These are phyloP conservation scores for Oceanites oceanicus DNA, from an alignment of 2,113 vertebrate genomes.

Conservation along the genomic window DNA sequence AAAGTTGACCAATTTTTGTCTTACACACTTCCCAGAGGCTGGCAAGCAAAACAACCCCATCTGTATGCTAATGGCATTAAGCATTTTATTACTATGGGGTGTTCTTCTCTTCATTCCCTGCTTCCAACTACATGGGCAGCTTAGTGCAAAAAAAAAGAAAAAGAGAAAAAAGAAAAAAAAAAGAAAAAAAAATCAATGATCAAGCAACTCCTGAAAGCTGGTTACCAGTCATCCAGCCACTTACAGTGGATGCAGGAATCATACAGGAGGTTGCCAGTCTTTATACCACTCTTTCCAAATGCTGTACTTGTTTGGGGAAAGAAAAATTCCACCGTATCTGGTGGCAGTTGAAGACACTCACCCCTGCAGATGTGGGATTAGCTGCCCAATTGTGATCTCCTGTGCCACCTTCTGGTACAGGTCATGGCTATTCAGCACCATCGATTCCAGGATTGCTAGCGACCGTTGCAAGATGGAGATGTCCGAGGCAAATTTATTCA, in stretches of 20 bases:
- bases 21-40: background rate
- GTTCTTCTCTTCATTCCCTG: background rate
- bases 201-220: background rate
- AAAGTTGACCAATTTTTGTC: background rate
- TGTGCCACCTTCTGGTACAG: conserved; percentile 99
- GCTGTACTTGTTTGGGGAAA: background rate
- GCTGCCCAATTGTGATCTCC: conserved; percentile 98
- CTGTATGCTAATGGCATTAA: background rate
- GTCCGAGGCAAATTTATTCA: conserved; percentile 94
- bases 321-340: too few species aligned
- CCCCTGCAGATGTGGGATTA: conserved; percentile 97
- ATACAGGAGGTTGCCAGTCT: background rate
- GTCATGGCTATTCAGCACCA: conserved; percentile 98
- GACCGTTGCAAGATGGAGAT: conserved; percentile 93
- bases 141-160: background rate
- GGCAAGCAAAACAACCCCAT: background rate
- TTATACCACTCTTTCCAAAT: background rate
- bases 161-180: too few species aligned
- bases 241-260: background rate
- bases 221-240: background rate
- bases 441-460: conserved; percentile 94
- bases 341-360: conserved; percentile 53
- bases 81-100: background rate
- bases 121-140: background rate
- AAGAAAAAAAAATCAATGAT: background rate